Conservation (phyloP, 1,140 invertebrate genomes). For the Streblospio benedicti region DNA sequence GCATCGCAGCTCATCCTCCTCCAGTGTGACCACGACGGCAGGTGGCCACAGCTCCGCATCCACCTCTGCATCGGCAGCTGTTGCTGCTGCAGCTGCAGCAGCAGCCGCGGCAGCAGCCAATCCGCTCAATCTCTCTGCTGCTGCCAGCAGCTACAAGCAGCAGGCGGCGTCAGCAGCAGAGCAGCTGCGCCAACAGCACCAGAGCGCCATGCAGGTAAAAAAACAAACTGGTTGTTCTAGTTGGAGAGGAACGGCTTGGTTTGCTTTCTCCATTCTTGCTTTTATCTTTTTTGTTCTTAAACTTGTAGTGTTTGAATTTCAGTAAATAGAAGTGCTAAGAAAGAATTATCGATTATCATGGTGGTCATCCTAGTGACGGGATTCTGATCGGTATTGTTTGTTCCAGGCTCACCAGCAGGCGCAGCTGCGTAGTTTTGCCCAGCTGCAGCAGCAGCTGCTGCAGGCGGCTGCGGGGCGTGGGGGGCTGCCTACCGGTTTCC, state of each 20-base stretch:
- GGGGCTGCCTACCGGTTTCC: conserved; percentile 42
- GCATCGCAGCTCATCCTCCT: too few relatives aligned
- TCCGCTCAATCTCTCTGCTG: conserved; percentile 25
- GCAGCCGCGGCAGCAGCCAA: conserved; percentile 12
- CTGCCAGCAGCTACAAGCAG: conserved; percentile 7
- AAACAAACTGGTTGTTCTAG: too few relatives aligned
- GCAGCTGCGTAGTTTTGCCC: conserved; percentile 28
- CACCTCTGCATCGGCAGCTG: conserved; percentile 94
- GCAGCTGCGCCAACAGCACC: conserved; percentile 35
- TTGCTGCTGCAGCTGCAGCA: conserved; percentile 75
- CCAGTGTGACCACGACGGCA: too few relatives aligned
- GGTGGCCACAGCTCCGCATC: conserved; percentile 95
- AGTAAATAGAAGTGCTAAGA: too few relatives aligned
- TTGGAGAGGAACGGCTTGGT: too few relatives aligned
- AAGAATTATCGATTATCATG: too few relatives aligned
- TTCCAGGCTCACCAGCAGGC: conserved; percentile 37
- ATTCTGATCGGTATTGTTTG: too few relatives aligned
- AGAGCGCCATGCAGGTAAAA: too few relatives aligned
- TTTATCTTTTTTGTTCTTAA: too few relatives aligned
- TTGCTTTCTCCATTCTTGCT: too few relatives aligned
- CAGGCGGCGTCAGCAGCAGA: conserved; percentile 16
- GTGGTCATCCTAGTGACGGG: too few relatives aligned
- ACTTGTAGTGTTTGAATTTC: too few relatives aligned
- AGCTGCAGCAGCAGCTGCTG: conserved; percentile 24
- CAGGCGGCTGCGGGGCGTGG: conserved; percentile 40